These are phyloP conservation scores for Orius insidiosus DNA, from an alignment of 1,140 invertebrate species.

Conservation along the genomic window DNA sequence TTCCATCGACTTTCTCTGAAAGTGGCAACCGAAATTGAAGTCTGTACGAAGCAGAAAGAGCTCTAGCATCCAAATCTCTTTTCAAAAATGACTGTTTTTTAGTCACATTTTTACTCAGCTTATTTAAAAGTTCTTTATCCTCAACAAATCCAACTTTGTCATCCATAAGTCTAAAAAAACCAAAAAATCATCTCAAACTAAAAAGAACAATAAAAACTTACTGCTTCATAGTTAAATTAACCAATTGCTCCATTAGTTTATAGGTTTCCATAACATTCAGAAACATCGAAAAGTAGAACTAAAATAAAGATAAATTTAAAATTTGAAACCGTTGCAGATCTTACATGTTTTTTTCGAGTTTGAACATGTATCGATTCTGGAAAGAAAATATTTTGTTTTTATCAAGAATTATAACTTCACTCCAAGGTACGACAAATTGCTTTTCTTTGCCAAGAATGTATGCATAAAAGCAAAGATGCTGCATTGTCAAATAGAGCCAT, in stretches of 20 bases:
- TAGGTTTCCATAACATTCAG: constrained; percentile 78
- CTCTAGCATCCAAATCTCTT: constrained; percentile 83
- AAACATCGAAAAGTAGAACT: constrained; percentile 82
- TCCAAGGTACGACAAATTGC: constrained; percentile 72
- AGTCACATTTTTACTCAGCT: constrained; percentile 66
- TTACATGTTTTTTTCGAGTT: constrained; percentile 53
- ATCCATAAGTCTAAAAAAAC: constrained; percentile 51
- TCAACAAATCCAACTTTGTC: constrained; percentile 70
- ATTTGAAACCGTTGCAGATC: neutral
- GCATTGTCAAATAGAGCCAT: constrained; percentile 89
- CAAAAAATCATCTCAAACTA: neutral
- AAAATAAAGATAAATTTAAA: constrained; percentile 23
- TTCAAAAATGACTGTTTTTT: constrained; percentile 80
- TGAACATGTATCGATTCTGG: constrained; percentile 72
- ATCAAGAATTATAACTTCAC: constrained; percentile 53
- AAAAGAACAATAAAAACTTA: constrained; percentile 25
- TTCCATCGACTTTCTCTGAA: constrained; percentile 82
- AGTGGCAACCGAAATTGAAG: constrained; percentile 71
- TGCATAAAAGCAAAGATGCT: constrained; percentile 91
- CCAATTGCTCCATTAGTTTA: constrained; percentile 81
- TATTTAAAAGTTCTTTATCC: constrained; percentile 63
- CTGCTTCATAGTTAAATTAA: constrained; percentile 94
- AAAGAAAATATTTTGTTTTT: constrained; percentile 63
- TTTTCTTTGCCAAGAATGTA: constrained; percentile 83
- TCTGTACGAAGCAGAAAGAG: constrained; percentile 74